Percentiles rank a stretch among this genome's conserved stretches.
phyloP scores from a whole-genome alignment of 2,797 vertebrate genomes.

The Diplodus sargus region DNA sequence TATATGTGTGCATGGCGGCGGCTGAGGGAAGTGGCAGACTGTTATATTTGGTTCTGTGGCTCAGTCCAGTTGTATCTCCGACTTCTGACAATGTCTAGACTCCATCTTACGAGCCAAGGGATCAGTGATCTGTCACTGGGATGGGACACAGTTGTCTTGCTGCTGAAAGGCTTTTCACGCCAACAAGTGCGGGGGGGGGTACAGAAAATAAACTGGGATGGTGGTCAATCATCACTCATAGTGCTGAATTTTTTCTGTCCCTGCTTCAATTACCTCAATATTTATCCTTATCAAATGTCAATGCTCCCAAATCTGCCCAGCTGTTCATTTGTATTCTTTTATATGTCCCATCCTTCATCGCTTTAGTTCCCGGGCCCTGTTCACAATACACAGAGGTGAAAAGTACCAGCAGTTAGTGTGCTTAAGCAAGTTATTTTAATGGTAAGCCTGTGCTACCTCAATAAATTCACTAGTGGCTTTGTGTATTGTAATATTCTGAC shows the following conservation, averaged over 20 bases:
- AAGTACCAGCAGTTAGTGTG: constrained; percentile 8
- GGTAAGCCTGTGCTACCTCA: constrained; percentile 39
- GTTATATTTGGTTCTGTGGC: constrained; percentile 68
- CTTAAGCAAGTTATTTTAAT: constrained; percentile 54
- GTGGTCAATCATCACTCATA: neutral
- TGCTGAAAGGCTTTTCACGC: constrained; percentile 48
- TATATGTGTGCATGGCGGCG: constrained; percentile 6
- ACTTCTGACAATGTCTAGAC: constrained; percentile 65
- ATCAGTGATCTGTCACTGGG: constrained; percentile 44
- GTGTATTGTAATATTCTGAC: constrained; percentile 34
- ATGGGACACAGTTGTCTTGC: constrained; percentile 48
- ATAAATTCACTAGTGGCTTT: constrained; percentile 37
- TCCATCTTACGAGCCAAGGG: constrained; percentile 57
- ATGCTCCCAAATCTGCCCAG: neutral
- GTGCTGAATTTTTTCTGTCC: neutral
- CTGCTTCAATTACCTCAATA: neutral
- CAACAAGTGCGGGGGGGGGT: neutral
- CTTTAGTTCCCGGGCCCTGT: neutral
- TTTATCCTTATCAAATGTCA: neutral
- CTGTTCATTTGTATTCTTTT: neutral
- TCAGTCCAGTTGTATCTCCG: constrained; percentile 47
- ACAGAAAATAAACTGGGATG: neutral
- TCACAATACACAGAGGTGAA: constrained; percentile 22
- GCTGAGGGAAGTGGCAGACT: constrained; percentile 27
- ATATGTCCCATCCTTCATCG: constrained; percentile 5